These are phyloP conservation scores for Charina bottae DNA, from an alignment of 2,113 vertebrate species.

Conservation along the genomic window DNA sequence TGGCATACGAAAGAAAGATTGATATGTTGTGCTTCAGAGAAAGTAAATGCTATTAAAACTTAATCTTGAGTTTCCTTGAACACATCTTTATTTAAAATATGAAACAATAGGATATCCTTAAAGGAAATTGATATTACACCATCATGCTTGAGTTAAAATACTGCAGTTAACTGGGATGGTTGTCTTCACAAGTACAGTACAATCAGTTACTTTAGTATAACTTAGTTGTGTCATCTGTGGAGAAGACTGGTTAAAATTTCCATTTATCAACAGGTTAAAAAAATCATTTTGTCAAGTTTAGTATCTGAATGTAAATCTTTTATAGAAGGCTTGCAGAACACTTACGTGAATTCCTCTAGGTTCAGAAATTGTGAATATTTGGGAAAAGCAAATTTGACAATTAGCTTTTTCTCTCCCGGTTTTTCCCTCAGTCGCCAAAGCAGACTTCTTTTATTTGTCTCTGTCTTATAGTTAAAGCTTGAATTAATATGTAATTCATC, in stretches of 20 bases:
- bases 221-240: constrained; percentile 18
- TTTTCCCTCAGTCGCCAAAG: background rate
- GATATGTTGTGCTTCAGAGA: constrained; percentile 62
- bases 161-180: constrained; percentile 13
- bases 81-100: constrained; percentile 29
- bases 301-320: background rate
- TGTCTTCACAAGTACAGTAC: background rate
- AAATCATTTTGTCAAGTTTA: background rate
- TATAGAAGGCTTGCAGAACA: background rate
- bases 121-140: fast-evolving
- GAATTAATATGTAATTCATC: background rate
- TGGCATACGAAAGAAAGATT: constrained; percentile 75
- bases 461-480: background rate
- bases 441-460: constrained; percentile 36
- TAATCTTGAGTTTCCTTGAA: background rate
- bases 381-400: background rate
- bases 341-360: background rate
- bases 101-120: background rate
- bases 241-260: constrained; percentile 44
- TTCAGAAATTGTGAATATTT: background rate
- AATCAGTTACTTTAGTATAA: constrained; percentile 8
- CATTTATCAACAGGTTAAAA: background rate
- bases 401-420: background rate
- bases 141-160: background rate
- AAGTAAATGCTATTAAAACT: constrained; percentile 59